These are phyloP conservation scores for Grallaria varia DNA, from an alignment of 2,113 vertebrate genomes.

Conservation along the genomic window DNA sequence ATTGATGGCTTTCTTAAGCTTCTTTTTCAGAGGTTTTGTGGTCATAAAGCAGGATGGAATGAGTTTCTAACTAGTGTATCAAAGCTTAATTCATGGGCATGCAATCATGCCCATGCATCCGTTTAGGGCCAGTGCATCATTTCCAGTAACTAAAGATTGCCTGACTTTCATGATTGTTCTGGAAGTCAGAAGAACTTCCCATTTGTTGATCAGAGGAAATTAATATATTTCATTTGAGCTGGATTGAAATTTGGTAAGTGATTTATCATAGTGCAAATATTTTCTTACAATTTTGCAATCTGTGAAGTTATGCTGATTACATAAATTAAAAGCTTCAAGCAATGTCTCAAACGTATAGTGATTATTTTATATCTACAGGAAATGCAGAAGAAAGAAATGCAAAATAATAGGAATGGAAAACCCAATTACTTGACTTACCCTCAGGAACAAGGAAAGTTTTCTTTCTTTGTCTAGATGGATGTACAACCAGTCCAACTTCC, in stretches of 20 bases:
- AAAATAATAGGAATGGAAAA: not conserved
- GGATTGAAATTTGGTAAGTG: not conserved
- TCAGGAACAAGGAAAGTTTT: not conserved
- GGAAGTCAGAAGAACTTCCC: not conserved
- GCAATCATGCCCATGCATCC: not conserved
- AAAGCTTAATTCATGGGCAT: not conserved
- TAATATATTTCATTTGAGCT: not conserved
- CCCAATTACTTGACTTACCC: not conserved
- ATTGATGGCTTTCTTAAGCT: not conserved
- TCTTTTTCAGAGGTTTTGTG: not conserved
- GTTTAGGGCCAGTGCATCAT: not conserved
- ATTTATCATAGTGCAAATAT: not conserved
- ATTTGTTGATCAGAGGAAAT: not conserved
- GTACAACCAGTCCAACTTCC: not conserved
- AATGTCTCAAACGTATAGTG: not conserved
- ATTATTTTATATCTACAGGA: not conserved
- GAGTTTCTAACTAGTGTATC: not conserved
- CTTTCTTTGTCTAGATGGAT: not conserved
- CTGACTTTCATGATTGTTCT: not conserved
- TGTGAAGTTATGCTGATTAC: not conserved
- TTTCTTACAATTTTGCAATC: not conserved
- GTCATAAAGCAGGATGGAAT: not conserved
- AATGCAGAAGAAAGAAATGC: not conserved
- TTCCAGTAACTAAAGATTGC: not conserved
- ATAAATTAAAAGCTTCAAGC: not conserved